Base-by-base conservation (phyloP, 2,888 invertebrate species). In the Melanchra persicariae region DNA sequence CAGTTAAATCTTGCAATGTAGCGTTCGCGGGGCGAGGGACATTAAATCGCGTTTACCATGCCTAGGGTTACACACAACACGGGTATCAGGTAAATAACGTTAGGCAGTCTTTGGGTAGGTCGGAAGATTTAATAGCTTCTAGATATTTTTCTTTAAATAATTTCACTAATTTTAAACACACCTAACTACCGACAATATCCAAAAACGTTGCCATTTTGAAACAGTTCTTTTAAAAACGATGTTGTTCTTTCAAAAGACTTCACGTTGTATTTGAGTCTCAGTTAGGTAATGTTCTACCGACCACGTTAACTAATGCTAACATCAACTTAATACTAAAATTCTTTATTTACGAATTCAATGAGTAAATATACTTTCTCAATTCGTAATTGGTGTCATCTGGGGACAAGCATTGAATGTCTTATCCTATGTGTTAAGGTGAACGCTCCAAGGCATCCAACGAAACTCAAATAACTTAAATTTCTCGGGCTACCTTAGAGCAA, bases 81-180 rank as follows among this genome's bases (percentile, higher is more conserved):
- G 92, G 92, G 92, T 92, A 92, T 91, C 86, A 93, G 92, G 91
- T 93, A 91, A 90, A 93, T 93, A 94, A 93, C 91, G 87, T 93
- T 92, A 95, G 96, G 96, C 96, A 96, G 96, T 96, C 96, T 96
- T 96, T 96, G 95, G 96, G 93, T 95, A 96, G 96, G 96, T 96
- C 95, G 96, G 96, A 95, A 96, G 95, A 95, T 94, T 93, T 91
- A 88, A 87, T 91, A 95, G 95, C 95, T 91, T 92, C 95, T 96
- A 95, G 83, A 89, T 89, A 91, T 82, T 84, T 34, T 83, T 84
- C 82, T 81, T 74, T 90, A 86, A 86, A 89, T 89, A 90, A 90
- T 90, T 91, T 89, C 89, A 88, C 92, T 91, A 91, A 89, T 85
- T 85, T 86, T 85, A 64, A 86, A 89, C 91, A 91, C 90, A 89